These are phyloP conservation scores for Brachionus plicatilis DNA, from an alignment of 1,140 invertebrate genomes.

Conservation along the genomic window DNA sequence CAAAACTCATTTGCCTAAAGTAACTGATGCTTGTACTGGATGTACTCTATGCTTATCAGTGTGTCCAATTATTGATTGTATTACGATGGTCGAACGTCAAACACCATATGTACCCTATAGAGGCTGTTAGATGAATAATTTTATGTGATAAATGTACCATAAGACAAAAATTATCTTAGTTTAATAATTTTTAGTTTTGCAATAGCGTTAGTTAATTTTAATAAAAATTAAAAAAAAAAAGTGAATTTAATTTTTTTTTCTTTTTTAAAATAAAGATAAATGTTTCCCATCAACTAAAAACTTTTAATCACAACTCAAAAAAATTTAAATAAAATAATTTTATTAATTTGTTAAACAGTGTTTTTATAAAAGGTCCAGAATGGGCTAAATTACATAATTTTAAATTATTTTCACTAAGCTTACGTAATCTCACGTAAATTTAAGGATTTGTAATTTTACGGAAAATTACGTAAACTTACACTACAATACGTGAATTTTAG, in stretches of 20 bases:
- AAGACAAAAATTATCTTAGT: neutral
- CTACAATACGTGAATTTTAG: too few species aligned
- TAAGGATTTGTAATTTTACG: too few species aligned
- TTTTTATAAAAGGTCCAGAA: too few species aligned
- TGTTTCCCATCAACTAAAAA: too few species aligned
- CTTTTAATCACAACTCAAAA: too few species aligned
- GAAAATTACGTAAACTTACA: too few species aligned
- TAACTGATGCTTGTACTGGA: constrained; percentile 88
- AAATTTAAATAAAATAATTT: too few species aligned
- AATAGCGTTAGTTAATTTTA: neutral
- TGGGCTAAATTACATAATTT: too few species aligned
- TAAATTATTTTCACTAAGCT: too few species aligned
- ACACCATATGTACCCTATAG: neutral
- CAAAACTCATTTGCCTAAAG: constrained; percentile 79
- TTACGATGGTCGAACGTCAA: constrained; percentile 64
- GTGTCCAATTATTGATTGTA: constrained; percentile 96
- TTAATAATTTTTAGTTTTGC: neutral
- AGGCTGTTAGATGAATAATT: neutral
- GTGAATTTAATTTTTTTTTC: neutral
- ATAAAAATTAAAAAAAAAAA: neutral
- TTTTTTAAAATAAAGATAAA: neutral
- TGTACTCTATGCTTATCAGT: constrained; percentile 89
- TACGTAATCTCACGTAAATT: too few species aligned
- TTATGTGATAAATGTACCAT: neutral
- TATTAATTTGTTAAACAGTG: too few species aligned